Conservation (phyloP, 2,797 vertebrate genomes). For the Pangasius larnaudii region DNA sequence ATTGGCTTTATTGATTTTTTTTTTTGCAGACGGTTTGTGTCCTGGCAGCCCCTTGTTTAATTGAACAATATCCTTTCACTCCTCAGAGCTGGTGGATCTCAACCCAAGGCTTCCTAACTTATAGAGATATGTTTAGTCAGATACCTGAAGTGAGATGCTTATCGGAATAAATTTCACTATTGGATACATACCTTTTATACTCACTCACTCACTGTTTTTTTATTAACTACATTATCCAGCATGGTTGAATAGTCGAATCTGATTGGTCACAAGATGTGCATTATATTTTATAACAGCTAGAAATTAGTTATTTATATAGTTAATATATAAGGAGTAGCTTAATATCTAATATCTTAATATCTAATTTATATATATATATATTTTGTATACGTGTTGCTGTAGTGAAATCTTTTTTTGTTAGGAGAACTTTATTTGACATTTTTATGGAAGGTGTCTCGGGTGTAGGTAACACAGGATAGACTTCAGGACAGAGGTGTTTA, state of each 20-base stretch:
- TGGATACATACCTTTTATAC: neutral
- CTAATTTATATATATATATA: neutral
- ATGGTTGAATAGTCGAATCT: neutral
- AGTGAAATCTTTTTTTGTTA: neutral
- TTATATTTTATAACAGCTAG: neutral
- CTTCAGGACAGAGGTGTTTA: neutral
- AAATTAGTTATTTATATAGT: neutral
- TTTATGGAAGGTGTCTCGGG: neutral
- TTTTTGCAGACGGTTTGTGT: neutral
- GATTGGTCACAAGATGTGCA: neutral
- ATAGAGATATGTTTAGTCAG: neutral
- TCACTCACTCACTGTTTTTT: neutral
- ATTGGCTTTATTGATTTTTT: neutral
- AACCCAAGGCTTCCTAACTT: neutral
- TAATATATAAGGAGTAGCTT: neutral
- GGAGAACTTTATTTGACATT: neutral
- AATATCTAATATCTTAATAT: no score
- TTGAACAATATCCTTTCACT: neutral
- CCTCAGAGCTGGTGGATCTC: neutral
- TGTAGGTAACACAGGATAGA: neutral
- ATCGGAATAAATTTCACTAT: neutral
- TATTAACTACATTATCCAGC: neutral
- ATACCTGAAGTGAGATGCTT: neutral
- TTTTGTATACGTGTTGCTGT: neutral
- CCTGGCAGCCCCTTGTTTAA: neutral